Evolutionary conservation across 2,113 vertebrate species (phyloP).

Genomic region (Phylloscopus trochiloides): DNA sequence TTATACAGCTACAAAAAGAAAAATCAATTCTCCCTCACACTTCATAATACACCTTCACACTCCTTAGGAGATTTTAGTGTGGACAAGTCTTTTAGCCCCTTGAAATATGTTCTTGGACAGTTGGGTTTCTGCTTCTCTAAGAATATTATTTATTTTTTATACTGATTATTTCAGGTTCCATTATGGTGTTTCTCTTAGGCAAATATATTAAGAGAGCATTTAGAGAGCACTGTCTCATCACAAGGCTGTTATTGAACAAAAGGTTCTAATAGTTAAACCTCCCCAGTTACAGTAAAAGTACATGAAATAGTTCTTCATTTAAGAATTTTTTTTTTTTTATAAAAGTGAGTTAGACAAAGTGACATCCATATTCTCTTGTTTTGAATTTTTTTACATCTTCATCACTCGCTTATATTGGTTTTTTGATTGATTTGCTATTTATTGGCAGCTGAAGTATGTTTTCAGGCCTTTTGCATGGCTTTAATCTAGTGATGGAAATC

Average conservation of each 20-base stretch:
- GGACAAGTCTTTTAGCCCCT: background rate
- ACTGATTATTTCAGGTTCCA: background rate
- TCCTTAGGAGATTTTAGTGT: background rate
- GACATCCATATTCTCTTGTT: background rate
- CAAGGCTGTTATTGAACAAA: background rate
- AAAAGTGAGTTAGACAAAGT: background rate
- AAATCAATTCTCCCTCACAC: background rate
- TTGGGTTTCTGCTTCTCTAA: background rate
- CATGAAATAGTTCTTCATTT: background rate
- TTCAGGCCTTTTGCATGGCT: constrained; percentile 35
- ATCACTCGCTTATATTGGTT: constrained; percentile 13
- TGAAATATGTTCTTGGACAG: background rate
- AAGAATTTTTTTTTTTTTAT: background rate
- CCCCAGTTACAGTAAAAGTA: background rate
- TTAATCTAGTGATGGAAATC: constrained; percentile 49
- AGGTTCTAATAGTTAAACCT: background rate
- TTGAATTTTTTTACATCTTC: background rate
- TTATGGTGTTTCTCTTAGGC: background rate
- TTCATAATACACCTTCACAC: background rate
- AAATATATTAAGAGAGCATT: background rate
- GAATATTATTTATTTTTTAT: background rate
- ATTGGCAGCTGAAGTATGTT: constrained; percentile 3
- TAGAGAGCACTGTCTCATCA: background rate
- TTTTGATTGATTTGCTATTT: constrained; percentile 52
- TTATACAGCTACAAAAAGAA: background rate